These are phyloP conservation scores for Ochotona princeps DNA, from an alignment of 2,113 vertebrate species.

Conservation along the genomic window DNA sequence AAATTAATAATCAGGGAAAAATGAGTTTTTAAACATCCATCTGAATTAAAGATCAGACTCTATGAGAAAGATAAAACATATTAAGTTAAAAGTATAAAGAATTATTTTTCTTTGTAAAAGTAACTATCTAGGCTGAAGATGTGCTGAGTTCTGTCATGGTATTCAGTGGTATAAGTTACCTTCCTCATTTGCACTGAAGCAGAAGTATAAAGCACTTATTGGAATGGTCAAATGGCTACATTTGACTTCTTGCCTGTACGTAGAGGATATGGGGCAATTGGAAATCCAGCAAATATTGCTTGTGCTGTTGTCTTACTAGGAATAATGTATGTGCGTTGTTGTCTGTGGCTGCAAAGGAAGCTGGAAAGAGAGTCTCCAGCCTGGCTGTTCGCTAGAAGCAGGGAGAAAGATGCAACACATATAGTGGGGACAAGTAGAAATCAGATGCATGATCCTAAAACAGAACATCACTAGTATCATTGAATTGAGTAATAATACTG, in stretches of 20 bases:
- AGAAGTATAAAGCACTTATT: not conserved
- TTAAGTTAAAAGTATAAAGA: not conserved
- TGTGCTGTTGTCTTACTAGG: not conserved
- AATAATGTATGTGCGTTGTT: not conserved
- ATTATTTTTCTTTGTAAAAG: not conserved
- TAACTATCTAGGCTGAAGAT: not conserved
- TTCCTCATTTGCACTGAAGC: not conserved
- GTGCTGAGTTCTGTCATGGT: not conserved
- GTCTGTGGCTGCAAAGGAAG: not conserved
- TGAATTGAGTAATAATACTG: conserved; percentile 10
- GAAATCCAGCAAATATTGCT: conserved; percentile 9
- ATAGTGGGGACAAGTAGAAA: not conserved
- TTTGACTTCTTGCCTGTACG: not conserved
- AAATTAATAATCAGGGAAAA: not conserved
- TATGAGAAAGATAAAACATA: not conserved
- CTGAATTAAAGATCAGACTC: not conserved
- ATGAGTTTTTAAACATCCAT: not conserved
- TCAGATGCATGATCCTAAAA: not conserved
- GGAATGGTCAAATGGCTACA: not conserved
- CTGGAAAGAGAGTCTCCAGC: not conserved
- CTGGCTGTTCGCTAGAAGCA: not conserved
- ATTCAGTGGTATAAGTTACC: not conserved
- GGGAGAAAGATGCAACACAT: not conserved
- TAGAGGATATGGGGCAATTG: not conserved
- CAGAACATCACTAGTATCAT: not conserved